Evolutionary conservation across 2,888 invertebrate species (phyloP).

Genomic region (Pasiphila rectangulata): DNA sequence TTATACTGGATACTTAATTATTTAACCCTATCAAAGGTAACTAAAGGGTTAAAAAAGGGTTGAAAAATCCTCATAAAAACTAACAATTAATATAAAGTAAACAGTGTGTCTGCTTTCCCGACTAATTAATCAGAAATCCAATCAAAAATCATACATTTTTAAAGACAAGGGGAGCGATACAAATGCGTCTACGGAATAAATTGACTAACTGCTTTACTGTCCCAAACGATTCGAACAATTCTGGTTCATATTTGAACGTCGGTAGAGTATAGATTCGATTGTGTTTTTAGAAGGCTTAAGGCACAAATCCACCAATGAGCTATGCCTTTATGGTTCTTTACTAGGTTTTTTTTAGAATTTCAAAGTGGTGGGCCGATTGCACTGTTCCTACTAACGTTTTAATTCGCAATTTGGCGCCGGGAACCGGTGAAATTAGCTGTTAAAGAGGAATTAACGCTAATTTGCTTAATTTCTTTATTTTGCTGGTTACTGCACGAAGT

Average conservation of each 20-base stretch:
- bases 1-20: no score
- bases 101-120: conserved; percentile 32
- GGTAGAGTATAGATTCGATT: conserved; percentile 11
- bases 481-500: conserved; percentile 5
- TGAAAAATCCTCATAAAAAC: conserved; percentile 7
- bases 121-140: conserved; percentile 57
- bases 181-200: conserved; percentile 41
- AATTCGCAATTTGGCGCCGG: conserved; percentile 29
- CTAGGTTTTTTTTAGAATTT: conserved; percentile 43
- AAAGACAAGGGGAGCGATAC: conserved; percentile 45
- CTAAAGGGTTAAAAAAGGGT: conserved; percentile 1
- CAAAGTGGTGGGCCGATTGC: conserved; percentile 38
- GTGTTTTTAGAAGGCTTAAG: background rate
- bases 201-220: conserved; percentile 47
- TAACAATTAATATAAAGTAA: conserved; percentile 18
- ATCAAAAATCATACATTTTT: conserved; percentile 59
- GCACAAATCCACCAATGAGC: conserved; percentile 22
- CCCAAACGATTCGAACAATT: background rate
- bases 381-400: conserved; percentile 32
- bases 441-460: conserved; percentile 16
- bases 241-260: background rate
- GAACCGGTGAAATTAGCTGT: conserved; percentile 26
- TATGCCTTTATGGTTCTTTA: conserved; percentile 43
- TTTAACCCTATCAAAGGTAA: background rate
- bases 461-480: conserved; percentile 22